Base-by-base conservation (phyloP, 2,888 invertebrate genomes). In the Scaptomyza parva region DNA sequence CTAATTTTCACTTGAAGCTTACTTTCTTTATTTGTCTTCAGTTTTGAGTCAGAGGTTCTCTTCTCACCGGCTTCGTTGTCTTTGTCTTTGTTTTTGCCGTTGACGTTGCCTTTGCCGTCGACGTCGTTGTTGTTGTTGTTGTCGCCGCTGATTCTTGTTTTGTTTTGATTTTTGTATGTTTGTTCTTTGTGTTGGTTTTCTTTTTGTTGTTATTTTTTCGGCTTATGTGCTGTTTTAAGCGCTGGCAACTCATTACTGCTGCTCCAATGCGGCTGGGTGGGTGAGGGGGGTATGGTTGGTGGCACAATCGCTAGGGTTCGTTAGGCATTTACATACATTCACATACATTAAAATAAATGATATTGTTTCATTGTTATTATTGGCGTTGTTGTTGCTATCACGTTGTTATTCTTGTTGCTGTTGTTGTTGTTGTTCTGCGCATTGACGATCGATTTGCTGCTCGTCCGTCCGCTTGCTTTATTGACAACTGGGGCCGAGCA, bases 1-100 rank as follows among this genome's bases (percentile, higher is more conserved):
- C 85, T 78, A 78, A 78, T 80, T 87, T 85, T 78, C 59, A 73
- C 69, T 70, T 66, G 50, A 64, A 61, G 67, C 72, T 75, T 71
- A 57, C 78, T 82, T 81, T 78, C 81, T 86, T 77, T 64, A 59
- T 67, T 59, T 59, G 47, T 53, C 50, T 59, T 65, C 50, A 41
- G 59, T 40, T 71, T 51, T 52, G 48, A 54, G 68, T 70, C 20
- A 47, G 47, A 47, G 35, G 12, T 54, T 58, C 64, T 76, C 14
- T 62, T 74, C n/a, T 63, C 57, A 66, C 67, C 68, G 58, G 73
- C 52, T 26, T 17, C 52, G 59, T 50, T 22, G 41, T 37, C 39
- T 45, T 47, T 22, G 50, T n/a, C 24, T 51, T 44, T 30, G 35
- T 11, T n/a, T n/a, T n/a, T n/a, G n/a, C n/a, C n/a, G n/a, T n/a